Base-by-base conservation (phyloP, 1,140 invertebrate genomes). In the Myzus persicae region DNA sequence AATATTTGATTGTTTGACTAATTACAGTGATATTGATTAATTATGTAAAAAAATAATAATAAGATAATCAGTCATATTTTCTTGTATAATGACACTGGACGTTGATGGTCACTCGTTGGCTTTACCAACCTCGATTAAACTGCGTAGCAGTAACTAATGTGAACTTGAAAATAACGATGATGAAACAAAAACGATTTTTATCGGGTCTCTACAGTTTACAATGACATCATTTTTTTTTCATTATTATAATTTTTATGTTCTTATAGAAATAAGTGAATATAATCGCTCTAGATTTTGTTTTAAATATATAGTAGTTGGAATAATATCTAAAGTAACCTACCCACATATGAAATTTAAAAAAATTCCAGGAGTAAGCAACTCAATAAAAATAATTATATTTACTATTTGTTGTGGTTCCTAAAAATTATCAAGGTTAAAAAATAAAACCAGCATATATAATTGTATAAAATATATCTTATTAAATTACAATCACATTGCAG, bases 21-120 rank as follows among this genome's bases (percentile, higher is more conserved):
- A 67, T 67, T 67, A 67, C 31, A n/a, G n/a, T n/a, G n/a, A 67
- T 67, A 67, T 42, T 84, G 81, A 84, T 84, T 26, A 84, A 84
- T 40, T 84, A 42, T 84, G 54, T 31, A 31, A 59, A 11, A 31
- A 67, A 31, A n/a, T 31, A 59, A 67, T 67, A 18, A n/a, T 67
- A 67, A n/a, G 59, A n/a, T 67, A 67, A 67, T n/a, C 31, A 67
- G 31, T 67, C 31, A 67, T 67, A 67, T 67, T 14, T 67, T 67
- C 31, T 67, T 67, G n/a, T 14, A 67, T 18, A 67, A 67, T n/a
- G 14, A 67, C 54, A 31, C 54, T 31, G 26, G 9, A 67, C 26
- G 4, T 67, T 67, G 11, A n/a, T 6, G 5, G 59, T n/a, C 59
- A 67, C 59, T 67, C 14, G 5, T 5, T 67, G 59, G n/a, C 59